Evolutionary conservation across 2,113 vertebrate species (phyloP), one percentile per base, ranked within the genome.

Genomic region (Nyctibius bracteatus): DNA sequence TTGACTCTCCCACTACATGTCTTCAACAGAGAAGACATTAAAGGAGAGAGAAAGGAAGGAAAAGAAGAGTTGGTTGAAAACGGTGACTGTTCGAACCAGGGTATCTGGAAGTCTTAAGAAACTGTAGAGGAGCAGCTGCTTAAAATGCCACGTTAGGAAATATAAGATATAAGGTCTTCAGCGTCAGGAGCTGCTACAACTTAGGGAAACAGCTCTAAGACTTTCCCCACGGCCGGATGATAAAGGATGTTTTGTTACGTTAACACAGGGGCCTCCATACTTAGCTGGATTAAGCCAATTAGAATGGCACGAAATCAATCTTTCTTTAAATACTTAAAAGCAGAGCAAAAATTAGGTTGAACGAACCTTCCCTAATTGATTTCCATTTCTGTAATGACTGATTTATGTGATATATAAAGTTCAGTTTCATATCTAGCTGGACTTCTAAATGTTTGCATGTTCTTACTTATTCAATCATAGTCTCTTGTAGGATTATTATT

Each of bases 251-350:
- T 21, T 77, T 93, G 51, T 87, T 91, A 89, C 20, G 11, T 96
- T 96, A 94, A 95, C 92, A 95, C 70, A 92, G 88, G 46, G 58
- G 73, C 52, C 86, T 87, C 92, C 81, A 70, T 73, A 58, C 66
- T 95, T 94, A 91, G 88, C 62, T 94, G 67, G 54, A 95, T 96
- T 92, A 94, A 94, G 66, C 37, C 94, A 96, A 95, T 96, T 95
- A 97, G 95, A 95, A 90, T 82, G 83, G 84, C 88, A 95, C 1
- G 0, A 95, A 95, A 97, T 97, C 96, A 96, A 95, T 96, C 95
- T 97, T 96, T 92, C 88, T 82, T 95, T 96, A 97, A 96, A 96
- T 93, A 96, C 95, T 81, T 97, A 89, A 97, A 96, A 96, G 90
- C 92, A 89, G 78, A 92, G 57, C 73, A 95, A 96, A 96, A 94